Percentiles rank a stretch among this genome's conserved stretches.
Conservation (phyloP, 1,140 invertebrate species). For the Bombus cullumanus region DNA sequence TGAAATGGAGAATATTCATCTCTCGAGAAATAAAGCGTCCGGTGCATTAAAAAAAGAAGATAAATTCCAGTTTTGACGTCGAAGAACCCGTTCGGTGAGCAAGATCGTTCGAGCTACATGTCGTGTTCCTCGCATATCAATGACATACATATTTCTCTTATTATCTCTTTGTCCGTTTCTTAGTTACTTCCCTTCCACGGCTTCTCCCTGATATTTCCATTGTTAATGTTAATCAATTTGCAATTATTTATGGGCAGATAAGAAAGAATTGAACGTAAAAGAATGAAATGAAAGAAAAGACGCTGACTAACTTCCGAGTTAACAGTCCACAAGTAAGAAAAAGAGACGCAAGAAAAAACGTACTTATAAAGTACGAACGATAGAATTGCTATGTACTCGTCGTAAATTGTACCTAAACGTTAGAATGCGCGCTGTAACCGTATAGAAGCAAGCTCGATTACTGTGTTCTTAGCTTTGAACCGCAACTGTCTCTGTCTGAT, state of each 20-base stretch:
- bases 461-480: not conserved
- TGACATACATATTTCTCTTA: constrained; percentile 12
- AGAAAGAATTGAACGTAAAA: not conserved
- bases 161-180: not conserved
- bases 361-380: too few species aligned
- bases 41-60: not conserved
- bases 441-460: not conserved
- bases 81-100: constrained; percentile 54
- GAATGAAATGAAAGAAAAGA: not conserved
- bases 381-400: not conserved
- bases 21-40: not conserved
- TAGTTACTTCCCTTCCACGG: too few species aligned
- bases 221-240: too few species aligned
- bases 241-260: not conserved
- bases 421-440: not conserved
- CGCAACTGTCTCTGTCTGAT: not conserved
- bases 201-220: too few species aligned
- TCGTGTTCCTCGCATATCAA: not conserved
- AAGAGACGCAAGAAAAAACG: not conserved
- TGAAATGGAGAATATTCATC: too few species aligned
- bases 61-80: not conserved
- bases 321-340: not conserved
- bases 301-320: not conserved
- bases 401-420: not conserved
- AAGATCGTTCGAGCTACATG: constrained; percentile 4